A percentile compares a stretch with the other conserved stretches of the same genome.
Evolutionary conservation across 2,888 invertebrate genomes (phyloP).

Genomic region (Phania funesta): DNA sequence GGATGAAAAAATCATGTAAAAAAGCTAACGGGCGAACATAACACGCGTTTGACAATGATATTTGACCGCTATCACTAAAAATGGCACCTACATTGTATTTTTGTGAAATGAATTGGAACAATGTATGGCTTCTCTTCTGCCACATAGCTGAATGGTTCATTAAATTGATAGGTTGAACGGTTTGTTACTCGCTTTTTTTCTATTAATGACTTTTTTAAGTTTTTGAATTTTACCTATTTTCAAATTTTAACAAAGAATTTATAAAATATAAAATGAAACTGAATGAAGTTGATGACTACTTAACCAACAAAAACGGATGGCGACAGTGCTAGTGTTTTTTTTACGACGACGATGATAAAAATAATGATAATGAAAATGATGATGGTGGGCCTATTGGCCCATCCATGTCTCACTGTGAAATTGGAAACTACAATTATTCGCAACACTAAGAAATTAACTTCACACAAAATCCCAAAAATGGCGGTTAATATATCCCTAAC

Average conservation of each 20-base stretch:
- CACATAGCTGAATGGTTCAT: constrained; percentile 53
- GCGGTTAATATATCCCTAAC: constrained; percentile 56
- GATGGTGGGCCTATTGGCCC: constrained; percentile 29
- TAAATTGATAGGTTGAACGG: constrained; percentile 49
- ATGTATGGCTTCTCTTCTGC: constrained; percentile 32
- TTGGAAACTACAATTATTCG: constrained; percentile 36
- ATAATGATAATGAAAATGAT: constrained; percentile 65
- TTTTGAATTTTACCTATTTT: constrained; percentile 71
- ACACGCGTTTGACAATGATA: constrained; percentile 73
- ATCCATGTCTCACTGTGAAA: constrained; percentile 25
- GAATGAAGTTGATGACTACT: constrained; percentile 72
- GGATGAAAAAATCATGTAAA: constrained; percentile 13
- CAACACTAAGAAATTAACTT: constrained; percentile 26
- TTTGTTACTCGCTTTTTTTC: constrained; percentile 13
- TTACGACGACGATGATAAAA: constrained; percentile 46
- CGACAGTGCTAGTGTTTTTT: constrained; percentile 32
- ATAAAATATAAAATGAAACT: constrained; percentile 55
- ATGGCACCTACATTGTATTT: constrained; percentile 48
- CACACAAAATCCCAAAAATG: constrained; percentile 37
- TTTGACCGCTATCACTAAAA: constrained; percentile 73
- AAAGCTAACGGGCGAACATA: constrained; percentile 70
- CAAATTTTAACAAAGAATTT: constrained; percentile 48
- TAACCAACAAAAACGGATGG: constrained; percentile 60
- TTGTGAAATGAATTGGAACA: constrained; percentile 22
- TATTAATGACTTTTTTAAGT: constrained; percentile 1